A percentile compares a stretch with the other conserved stretches of the same genome.
Conservation (phyloP, 2,888 invertebrate species). For the Smittia sp. region DNA sequence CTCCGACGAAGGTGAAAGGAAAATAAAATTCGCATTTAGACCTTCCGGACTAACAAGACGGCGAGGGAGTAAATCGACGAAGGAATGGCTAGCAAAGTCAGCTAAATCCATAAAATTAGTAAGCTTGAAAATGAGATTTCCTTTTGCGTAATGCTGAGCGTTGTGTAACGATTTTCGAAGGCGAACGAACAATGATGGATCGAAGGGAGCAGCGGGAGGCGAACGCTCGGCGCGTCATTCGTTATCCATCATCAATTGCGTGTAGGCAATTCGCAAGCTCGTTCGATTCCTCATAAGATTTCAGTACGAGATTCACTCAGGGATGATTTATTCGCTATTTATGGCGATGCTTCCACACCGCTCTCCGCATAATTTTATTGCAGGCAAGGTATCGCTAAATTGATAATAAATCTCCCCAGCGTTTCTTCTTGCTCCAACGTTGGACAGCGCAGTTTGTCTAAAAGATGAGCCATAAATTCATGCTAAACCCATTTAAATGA, state of each 20-base stretch:
- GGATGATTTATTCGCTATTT: conserved; percentile 18
- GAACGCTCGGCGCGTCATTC: neutral
- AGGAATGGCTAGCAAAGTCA: neutral
- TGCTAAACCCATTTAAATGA: neutral
- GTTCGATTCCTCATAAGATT: conserved; percentile 14
- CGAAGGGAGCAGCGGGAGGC: neutral
- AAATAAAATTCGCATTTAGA: neutral
- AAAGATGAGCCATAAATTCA: neutral
- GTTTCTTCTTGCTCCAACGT: neutral
- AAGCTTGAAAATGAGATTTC: conserved; percentile 19
- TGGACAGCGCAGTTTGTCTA: neutral
- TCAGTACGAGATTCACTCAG: neutral
- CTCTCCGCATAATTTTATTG: conserved; percentile 8
- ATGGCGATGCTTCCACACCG: neutral
- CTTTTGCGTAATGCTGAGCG: neutral
- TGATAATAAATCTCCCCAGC: neutral
- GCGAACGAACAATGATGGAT: neutral
- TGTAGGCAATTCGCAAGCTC: conserved; percentile 17
- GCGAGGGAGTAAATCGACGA: neutral
- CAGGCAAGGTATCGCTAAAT: neutral
- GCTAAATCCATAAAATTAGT: conserved; percentile 12
- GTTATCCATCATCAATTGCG: conserved; percentile 17
- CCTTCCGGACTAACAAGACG: neutral
- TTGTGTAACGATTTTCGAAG: neutral
- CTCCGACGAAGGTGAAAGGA: neutral